Conservation (phyloP, 2,113 vertebrate species). For the Pangasianodon hypophthalmus region DNA sequence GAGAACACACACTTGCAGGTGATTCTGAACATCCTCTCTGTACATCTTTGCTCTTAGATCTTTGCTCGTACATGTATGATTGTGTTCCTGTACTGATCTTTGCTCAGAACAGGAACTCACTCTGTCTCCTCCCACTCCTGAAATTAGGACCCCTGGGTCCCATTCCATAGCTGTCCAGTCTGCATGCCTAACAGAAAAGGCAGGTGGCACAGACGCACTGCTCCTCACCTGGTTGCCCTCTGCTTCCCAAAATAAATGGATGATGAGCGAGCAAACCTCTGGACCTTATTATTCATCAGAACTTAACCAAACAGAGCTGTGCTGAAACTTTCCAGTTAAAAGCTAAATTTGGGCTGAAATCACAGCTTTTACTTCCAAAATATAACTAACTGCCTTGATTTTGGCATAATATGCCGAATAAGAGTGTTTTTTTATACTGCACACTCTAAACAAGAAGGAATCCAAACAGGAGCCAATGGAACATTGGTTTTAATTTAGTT, state of each 20-base stretch:
- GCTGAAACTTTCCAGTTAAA: neutral
- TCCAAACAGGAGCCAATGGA: neutral
- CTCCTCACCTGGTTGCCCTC: constrained; percentile 22
- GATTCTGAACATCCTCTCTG: too few species aligned
- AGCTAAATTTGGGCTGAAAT: neutral
- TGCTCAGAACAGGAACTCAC: neutral
- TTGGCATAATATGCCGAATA: neutral
- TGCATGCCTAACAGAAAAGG: constrained; percentile 44
- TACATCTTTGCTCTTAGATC: neutral
- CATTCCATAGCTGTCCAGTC: constrained; percentile 34
- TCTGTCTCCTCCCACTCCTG: constrained; percentile 18
- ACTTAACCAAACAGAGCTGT: neutral
- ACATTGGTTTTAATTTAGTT: neutral
- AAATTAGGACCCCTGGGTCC: constrained; percentile 42
- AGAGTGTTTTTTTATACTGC: neutral
- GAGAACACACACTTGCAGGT: constrained; percentile 11
- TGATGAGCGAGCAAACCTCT: constrained; percentile 31
- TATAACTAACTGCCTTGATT: neutral
- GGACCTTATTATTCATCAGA: constrained; percentile 12
- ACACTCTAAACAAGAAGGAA: neutral
- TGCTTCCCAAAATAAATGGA: constrained; percentile 38
- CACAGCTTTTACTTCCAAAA: neutral
- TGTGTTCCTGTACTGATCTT: neutral
- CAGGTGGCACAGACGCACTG: constrained; percentile 33
- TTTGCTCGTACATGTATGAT: neutral